These are phyloP conservation scores for Ptychadena robeensis DNA, from an alignment of 2,797 vertebrate species.

Conservation along the genomic window DNA sequence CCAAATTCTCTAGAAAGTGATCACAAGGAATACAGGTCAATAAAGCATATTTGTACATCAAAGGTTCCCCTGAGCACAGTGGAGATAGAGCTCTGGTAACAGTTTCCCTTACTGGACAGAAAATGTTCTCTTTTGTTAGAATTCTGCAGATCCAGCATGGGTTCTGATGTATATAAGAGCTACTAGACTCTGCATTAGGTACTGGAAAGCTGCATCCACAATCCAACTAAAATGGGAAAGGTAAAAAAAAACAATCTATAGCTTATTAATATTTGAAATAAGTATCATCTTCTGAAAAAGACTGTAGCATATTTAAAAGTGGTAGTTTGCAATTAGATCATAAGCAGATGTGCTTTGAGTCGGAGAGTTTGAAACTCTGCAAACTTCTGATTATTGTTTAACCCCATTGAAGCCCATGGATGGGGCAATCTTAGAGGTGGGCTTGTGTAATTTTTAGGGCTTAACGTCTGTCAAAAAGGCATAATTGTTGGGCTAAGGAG, in stretches of 20 bases:
- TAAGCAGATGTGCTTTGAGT: too few relatives aligned
- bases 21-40: background rate
- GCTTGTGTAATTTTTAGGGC: too few relatives aligned
- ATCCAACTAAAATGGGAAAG: constrained; percentile 54
- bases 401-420: too few relatives aligned
- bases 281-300: background rate
- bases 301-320: background rate
- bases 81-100: background rate
- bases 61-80: background rate
- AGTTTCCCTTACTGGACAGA: constrained; percentile 56
- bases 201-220: constrained; percentile 25
- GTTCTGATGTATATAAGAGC: constrained; percentile 47
- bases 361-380: too few relatives aligned
- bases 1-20: background rate
- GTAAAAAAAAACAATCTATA: constrained; percentile 32
- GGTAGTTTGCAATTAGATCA: background rate
- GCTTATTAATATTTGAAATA: background rate
- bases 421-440: too few relatives aligned
- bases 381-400: too few relatives aligned
- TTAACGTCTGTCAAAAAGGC: too few relatives aligned
- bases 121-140: constrained; percentile 52
- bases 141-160: constrained; percentile 56
- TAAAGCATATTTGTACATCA: constrained; percentile 3
- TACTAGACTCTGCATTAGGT: background rate
- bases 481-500: too few relatives aligned